phyloP scores from a whole-genome alignment of 1,140 invertebrate genomes.

The Coenobita brevimanus region DNA sequence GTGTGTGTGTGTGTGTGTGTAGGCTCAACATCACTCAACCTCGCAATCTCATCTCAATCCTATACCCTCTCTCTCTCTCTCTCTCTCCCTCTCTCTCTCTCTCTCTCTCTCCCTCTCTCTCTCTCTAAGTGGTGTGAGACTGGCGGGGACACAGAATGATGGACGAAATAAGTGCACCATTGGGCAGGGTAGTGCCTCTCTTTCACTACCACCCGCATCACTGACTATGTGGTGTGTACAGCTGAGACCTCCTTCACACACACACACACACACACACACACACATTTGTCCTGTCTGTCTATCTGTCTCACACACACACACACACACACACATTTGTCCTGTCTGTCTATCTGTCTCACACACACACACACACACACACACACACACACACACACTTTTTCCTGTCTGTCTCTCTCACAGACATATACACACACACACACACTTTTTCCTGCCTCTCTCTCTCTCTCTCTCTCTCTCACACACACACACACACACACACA shows the following conservation, averaged over 20 bases:
- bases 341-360: no score
- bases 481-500: constrained; percentile 22
- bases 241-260: no score
- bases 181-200: no score
- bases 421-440: background rate
- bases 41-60: no score
- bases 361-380: background rate
- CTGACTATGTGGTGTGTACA: no score
- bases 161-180: no score
- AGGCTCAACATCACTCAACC: background rate
- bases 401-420: background rate
- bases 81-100: background rate
- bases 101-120: background rate
- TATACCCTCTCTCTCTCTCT: no score
- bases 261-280: no score
- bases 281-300: no score
- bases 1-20: constrained; percentile 33
- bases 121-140: background rate
- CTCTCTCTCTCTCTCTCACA: constrained; percentile 8
- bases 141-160: background rate
- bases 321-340: background rate
- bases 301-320: background rate
- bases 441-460: no score
- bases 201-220: no score
- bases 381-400: background rate